Evolutionary conservation across 2,113 vertebrate genomes (phyloP).

Genomic region (Rhinoderma darwinii): DNA sequence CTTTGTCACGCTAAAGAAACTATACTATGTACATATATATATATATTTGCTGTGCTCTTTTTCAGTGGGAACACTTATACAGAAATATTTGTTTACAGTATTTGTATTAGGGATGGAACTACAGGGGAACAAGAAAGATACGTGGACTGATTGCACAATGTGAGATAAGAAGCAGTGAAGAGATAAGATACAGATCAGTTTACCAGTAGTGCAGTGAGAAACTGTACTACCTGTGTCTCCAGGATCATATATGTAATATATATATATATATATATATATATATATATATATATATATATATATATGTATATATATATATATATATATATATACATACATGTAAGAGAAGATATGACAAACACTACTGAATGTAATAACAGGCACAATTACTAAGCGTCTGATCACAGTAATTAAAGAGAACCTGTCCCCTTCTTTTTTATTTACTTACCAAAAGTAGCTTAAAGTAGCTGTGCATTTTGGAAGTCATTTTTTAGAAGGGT

Average conservation of each 20-base stretch:
- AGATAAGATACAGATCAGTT: constrained; percentile 5
- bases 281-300: too few relatives aligned
- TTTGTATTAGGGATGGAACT: neutral
- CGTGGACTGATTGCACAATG: neutral
- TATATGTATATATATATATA: too few relatives aligned
- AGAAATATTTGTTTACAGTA: neutral
- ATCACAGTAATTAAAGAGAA: neutral
- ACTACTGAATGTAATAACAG: neutral
- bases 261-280: too few relatives aligned
- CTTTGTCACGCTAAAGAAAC: too few relatives aligned
- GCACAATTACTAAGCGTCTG: neutral
- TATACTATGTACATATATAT: neutral
- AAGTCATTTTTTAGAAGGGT: neutral
- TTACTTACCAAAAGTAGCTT: neutral
- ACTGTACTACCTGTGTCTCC: neutral
- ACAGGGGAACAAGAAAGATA: neutral
- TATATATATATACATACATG: neutral
- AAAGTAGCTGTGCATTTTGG: neutral
- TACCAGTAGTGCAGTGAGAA: constrained; percentile 1
- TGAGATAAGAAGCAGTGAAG: neutral
- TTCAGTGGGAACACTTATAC: neutral
- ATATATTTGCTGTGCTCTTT: neutral
- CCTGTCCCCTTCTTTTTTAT: neutral
- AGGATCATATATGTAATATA: neutral
- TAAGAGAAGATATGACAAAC: neutral